Evolutionary conservation across 2,113 vertebrate species (phyloP).

Genomic region (Mesitornis unicolor): DNA sequence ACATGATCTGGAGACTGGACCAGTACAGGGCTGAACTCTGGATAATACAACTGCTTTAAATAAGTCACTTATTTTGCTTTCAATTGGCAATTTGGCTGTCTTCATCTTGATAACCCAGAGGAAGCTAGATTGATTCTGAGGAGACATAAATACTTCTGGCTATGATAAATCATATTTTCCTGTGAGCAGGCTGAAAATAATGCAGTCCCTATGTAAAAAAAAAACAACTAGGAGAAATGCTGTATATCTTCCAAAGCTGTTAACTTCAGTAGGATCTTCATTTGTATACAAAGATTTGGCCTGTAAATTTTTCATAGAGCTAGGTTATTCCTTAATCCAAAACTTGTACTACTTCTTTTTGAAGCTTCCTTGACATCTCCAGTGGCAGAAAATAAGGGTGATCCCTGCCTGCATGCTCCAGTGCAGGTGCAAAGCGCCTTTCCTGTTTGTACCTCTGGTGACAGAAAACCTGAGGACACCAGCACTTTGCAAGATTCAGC

Average conservation of each 20-base stretch:
- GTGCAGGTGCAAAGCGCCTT: background rate
- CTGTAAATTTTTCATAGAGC: background rate
- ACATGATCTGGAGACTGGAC: background rate
- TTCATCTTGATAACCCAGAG: background rate
- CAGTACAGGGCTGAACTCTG: background rate
- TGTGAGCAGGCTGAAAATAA: background rate
- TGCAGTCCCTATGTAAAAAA: background rate
- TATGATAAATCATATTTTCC: background rate
- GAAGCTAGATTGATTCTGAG: background rate
- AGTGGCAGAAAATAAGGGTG: background rate
- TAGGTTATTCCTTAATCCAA: background rate
- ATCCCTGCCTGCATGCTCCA: background rate
- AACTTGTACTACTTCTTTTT: background rate
- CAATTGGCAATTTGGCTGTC: background rate
- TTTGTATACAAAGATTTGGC: background rate
- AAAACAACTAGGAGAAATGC: background rate
- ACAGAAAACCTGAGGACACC: background rate
- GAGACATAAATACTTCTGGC: background rate
- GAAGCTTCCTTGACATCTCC: background rate
- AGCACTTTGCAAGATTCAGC: background rate
- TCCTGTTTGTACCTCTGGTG: background rate
- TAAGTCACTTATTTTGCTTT: background rate
- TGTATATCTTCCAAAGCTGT: background rate
- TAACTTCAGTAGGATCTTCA: background rate
- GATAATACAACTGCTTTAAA: background rate